A percentile compares a stretch with the other conserved stretches of the same genome.
phyloP scores from a whole-genome alignment of 2,797 vertebrate species.

The Graptemys geographica region DNA sequence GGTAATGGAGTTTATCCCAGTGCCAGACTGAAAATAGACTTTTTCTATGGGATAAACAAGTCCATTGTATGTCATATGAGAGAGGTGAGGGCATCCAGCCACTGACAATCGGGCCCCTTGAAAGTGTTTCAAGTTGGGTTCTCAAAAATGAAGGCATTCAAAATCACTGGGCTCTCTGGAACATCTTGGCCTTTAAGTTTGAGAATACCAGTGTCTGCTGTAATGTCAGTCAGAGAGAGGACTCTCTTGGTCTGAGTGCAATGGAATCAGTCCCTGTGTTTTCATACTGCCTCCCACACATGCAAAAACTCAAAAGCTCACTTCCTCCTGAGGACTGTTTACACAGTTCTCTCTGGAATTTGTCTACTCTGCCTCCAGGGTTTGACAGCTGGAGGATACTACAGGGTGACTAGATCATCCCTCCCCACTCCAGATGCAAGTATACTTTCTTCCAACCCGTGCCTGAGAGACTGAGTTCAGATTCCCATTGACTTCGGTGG shows the following conservation, averaged over 20 bases:
- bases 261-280: constrained; percentile 24
- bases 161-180: constrained; percentile 33
- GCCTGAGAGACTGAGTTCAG: constrained; percentile 53
- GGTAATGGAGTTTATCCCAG: background rate
- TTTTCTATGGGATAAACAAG: constrained; percentile 3
- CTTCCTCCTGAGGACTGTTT: constrained; percentile 30
- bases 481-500: constrained; percentile 57
- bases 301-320: constrained; percentile 38
- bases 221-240: background rate
- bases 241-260: constrained; percentile 51
- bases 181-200: constrained; percentile 36
- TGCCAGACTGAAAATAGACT: constrained; percentile 22
- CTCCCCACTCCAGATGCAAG: constrained; percentile 46
- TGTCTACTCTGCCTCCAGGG: constrained; percentile 60
- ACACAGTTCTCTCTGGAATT: constrained; percentile 18
- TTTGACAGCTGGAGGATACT: constrained; percentile 70
- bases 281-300: constrained; percentile 40
- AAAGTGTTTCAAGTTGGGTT: background rate
- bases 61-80: background rate
- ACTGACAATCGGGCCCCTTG: constrained; percentile 19
- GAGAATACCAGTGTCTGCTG: constrained; percentile 28
- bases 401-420: constrained; percentile 61
- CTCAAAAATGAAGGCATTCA: background rate
- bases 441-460: constrained; percentile 64
- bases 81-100: constrained; percentile 21